phyloP scores from a whole-genome alignment of 2,113 vertebrate species.

The Saccopteryx leptura region DNA sequence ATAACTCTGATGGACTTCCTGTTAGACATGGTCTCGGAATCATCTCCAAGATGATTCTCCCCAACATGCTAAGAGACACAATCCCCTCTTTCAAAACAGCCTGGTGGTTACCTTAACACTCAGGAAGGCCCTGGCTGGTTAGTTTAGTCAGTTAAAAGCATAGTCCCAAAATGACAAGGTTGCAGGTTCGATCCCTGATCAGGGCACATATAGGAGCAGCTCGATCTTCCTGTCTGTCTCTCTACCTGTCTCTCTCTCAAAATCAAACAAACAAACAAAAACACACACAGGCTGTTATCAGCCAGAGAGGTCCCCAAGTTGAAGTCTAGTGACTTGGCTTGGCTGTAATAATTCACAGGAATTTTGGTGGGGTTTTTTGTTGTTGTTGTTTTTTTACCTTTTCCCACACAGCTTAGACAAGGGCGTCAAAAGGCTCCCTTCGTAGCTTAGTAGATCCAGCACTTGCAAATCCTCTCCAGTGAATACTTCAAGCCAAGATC shows the following conservation, averaged over 20 bases:
- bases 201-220: no score
- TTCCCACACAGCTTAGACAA: slow-evolving; percentile 34
- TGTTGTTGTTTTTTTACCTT: not conserved
- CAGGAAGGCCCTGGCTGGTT: no score
- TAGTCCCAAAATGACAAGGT: no score
- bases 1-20: not conserved
- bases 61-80: not conserved
- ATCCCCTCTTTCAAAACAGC: not conserved
- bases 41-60: not conserved
- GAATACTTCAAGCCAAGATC: slow-evolving; percentile 11
- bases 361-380: not conserved
- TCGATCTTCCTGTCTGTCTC: no score
- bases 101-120: not conserved
- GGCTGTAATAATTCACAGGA: not conserved
- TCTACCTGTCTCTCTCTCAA: no score
- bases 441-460: not conserved
- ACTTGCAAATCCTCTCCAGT: slow-evolving; percentile 8
- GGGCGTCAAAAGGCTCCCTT: slow-evolving; percentile 6
- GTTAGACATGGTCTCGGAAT: not conserved
- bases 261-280: no score
- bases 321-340: not conserved
- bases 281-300: not conserved
- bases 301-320: not conserved
- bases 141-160: no score
- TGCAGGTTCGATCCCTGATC: no score